phyloP scores from a whole-genome alignment of 1,140 invertebrate genomes.

The Dendroctonus ponderosae region DNA sequence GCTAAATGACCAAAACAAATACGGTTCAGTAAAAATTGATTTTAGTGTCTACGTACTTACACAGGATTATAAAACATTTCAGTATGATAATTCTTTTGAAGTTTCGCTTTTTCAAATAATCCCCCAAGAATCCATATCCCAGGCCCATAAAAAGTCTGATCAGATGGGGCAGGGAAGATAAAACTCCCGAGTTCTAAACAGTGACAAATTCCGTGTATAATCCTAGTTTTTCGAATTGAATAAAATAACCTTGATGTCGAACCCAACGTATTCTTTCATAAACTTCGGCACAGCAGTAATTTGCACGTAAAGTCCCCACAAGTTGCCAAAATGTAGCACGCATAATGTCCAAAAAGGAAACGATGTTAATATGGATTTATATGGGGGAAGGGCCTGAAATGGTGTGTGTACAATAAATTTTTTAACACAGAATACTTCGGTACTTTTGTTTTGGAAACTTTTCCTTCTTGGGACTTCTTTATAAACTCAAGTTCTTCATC shows the following conservation, averaged over 20 bases:
- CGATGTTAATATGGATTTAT: constrained; percentile 60
- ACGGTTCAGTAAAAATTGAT: background rate
- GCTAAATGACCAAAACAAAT: constrained; percentile 52
- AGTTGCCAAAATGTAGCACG: constrained; percentile 68
- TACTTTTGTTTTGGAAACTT: constrained; percentile 56
- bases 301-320: constrained; percentile 79
- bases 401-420: background rate
- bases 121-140: constrained; percentile 67
- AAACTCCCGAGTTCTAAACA: constrained; percentile 58
- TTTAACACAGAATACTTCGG: background rate
- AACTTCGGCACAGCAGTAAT: constrained; percentile 81
- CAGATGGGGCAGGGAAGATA: constrained; percentile 69
- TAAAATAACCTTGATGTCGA: constrained; percentile 62
- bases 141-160: constrained; percentile 63
- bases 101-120: constrained; percentile 60
- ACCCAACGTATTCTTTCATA: constrained; percentile 79
- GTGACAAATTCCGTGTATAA: constrained; percentile 1
- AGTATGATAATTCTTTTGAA: constrained; percentile 61
- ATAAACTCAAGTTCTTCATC: constrained; percentile 76
- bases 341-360: constrained; percentile 67
- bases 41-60: constrained; percentile 49
- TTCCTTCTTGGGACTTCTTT: constrained; percentile 58
- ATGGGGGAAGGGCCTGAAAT: constrained; percentile 55
- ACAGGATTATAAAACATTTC: constrained; percentile 69
- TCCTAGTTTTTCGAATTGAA: background rate